A percentile compares a stretch with the other conserved stretches of the same genome.
phyloP scores from a whole-genome alignment of 2,113 vertebrate genomes.

The Hippocampus barbouri region DNA sequence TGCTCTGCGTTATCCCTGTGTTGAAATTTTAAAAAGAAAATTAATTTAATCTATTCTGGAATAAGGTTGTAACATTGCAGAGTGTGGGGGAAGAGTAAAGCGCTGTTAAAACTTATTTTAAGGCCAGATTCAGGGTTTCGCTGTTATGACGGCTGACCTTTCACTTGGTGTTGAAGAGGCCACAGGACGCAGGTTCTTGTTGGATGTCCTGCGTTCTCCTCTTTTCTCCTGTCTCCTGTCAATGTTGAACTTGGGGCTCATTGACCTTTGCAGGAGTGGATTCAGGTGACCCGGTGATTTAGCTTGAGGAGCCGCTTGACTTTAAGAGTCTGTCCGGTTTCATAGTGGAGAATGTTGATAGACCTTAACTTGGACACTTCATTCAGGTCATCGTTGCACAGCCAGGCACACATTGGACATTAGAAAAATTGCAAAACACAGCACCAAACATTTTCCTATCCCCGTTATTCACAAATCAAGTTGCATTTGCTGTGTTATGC shows the following conservation, averaged over 20 bases:
- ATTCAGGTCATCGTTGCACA: not conserved
- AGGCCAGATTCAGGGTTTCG: not conserved
- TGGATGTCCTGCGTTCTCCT: not conserved
- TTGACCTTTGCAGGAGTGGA: conserved; percentile 54
- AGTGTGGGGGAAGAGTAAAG: too few relatives aligned
- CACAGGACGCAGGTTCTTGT: not conserved
- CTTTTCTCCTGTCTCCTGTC: not conserved
- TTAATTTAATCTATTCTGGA: too few relatives aligned
- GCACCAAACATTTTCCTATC: too few relatives aligned
- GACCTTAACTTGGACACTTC: not conserved
- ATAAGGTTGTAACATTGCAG: too few relatives aligned
- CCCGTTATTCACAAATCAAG: too few relatives aligned
- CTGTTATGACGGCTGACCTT: conserved; percentile 56
- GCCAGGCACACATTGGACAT: not conserved
- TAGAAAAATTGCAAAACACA: not conserved
- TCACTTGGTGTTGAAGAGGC: conserved; percentile 16
- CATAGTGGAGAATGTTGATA: not conserved
- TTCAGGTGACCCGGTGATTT: conserved; percentile 37
- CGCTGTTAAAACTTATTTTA: too few relatives aligned
- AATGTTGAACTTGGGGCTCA: not conserved
- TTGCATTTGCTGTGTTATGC: too few relatives aligned
- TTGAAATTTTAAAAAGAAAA: too few relatives aligned
- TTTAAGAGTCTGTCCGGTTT: conserved; percentile 29
- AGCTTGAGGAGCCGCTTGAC: conserved; percentile 60
- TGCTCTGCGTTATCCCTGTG: too few relatives aligned